Percentiles rank a stretch among this genome's conserved stretches.
phyloP scores from a whole-genome alignment of 2,888 invertebrate species.

The Drosophila parthenogenetica region DNA sequence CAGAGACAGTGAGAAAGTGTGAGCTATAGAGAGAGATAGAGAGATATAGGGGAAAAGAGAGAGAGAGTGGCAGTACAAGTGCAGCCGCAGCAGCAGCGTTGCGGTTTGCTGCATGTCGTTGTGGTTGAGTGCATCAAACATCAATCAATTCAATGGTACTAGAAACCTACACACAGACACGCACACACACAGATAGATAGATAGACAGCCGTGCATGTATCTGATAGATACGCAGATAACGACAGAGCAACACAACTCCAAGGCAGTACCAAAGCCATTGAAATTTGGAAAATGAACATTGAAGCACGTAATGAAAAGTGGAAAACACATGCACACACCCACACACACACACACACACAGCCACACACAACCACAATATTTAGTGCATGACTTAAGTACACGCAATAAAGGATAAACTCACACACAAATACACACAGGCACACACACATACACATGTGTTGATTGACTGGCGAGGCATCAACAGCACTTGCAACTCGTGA shows the following conservation, averaged over 20 bases:
- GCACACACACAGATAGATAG: conserved; percentile 19
- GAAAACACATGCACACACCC: conserved; percentile 48
- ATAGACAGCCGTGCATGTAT: conserved; percentile 6
- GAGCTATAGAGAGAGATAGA: neutral
- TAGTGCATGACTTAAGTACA: conserved; percentile 66
- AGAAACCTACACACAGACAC: conserved; percentile 45
- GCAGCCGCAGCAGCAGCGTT: conserved; percentile 54
- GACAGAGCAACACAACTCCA: conserved; percentile 23
- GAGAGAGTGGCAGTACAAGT: neutral
- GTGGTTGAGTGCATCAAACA: conserved; percentile 80
- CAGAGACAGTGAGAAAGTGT: neutral
- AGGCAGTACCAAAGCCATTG: conserved; percentile 47
- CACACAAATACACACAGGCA: conserved; percentile 3
- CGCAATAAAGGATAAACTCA: conserved; percentile 43
- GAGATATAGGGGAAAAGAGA: neutral
- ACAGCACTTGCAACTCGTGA: conserved; percentile 51
- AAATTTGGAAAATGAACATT: conserved; percentile 59
- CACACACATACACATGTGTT: conserved; percentile 7
- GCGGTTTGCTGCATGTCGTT: conserved; percentile 76
- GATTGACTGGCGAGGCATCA: conserved; percentile 50
- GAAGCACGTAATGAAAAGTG: conserved; percentile 69
- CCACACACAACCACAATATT: conserved; percentile 64
- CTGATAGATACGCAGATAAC: conserved; percentile 27
- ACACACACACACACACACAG: conserved; percentile 42
- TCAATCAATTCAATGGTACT: conserved; percentile 79